phyloP scores from a whole-genome alignment of 2,113 vertebrate genomes.

The Triplophysa tibetana region DNA sequence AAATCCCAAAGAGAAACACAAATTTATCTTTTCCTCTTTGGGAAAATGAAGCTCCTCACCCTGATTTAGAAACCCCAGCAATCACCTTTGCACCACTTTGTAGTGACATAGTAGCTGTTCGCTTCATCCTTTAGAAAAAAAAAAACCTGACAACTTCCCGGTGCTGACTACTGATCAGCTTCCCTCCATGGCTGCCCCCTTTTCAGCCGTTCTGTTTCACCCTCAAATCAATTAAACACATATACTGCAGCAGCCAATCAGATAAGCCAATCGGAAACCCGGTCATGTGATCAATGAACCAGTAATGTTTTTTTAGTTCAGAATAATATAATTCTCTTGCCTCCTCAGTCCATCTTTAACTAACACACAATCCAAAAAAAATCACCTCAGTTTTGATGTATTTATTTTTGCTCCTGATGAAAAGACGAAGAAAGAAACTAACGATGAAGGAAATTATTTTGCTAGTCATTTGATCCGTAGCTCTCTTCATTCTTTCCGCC shows the following conservation, averaged over 20 bases:
- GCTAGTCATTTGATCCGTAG: constrained; percentile 66
- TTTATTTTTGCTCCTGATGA: constrained; percentile 45
- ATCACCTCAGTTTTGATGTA: constrained; percentile 32
- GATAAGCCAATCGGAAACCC: background rate
- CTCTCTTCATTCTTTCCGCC: constrained; percentile 83
- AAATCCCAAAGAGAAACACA: background rate
- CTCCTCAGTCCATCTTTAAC: constrained; percentile 31
- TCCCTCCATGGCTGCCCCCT: constrained; percentile 19
- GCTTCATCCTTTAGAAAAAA: too few relatives aligned
- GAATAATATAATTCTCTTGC: constrained; percentile 37
- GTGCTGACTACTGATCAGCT: constrained; percentile 35
- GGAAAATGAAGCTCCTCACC: background rate
- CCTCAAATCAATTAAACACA: constrained; percentile 31
- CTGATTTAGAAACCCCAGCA: constrained; percentile 14
- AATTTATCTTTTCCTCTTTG: background rate
- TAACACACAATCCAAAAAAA: constrained; percentile 51
- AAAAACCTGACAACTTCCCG: constrained; percentile 48
- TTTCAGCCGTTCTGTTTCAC: constrained; percentile 16
- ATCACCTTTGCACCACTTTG: constrained; percentile 26
- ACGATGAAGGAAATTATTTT: constrained; percentile 44
- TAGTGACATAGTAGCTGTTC: constrained; percentile 36
- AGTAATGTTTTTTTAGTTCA: background rate
- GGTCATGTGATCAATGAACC: background rate
- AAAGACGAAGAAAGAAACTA: constrained; percentile 49
- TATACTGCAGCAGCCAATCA: constrained; percentile 24